A percentile compares a stretch with the other conserved stretches of the same genome.
phyloP scores from a whole-genome alignment of 1,140 invertebrate species.

The Onthophagus taurus region DNA sequence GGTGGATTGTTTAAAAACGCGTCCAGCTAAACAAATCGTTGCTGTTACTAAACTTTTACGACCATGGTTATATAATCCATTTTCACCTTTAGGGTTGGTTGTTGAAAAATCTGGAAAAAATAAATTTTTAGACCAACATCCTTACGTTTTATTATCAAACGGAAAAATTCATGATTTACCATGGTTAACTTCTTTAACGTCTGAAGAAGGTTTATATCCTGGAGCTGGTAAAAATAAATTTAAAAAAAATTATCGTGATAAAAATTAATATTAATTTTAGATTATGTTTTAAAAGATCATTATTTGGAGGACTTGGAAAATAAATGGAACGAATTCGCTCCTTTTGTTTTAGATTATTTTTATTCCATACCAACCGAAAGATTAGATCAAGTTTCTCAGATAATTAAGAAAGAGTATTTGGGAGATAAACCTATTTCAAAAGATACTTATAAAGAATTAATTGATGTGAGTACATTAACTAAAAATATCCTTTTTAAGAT shows the following conservation, averaged over 20 bases:
- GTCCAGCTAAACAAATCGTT: conserved; percentile 12
- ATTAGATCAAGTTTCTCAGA: conserved; percentile 36
- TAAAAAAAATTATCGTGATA: neutral
- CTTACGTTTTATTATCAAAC: conserved; percentile 38
- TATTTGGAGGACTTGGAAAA: conserved; percentile 42
- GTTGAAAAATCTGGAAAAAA: conserved; percentile 24
- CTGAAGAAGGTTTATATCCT: conserved; percentile 32
- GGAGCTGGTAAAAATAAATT: conserved; percentile 25
- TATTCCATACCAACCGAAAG: conserved; percentile 42
- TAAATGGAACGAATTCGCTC: conserved; percentile 46
- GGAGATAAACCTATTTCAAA: conserved; percentile 40
- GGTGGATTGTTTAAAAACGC: conserved; percentile 38
- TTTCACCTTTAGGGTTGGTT: conserved; percentile 16
- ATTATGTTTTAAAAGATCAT: conserved; percentile 39
- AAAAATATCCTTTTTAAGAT: conserved; percentile 17
- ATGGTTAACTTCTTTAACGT: conserved; percentile 26
- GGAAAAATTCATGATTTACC: conserved; percentile 34
- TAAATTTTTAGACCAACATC: conserved; percentile 44
- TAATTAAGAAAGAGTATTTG: conserved; percentile 49
- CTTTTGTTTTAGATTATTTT: conserved; percentile 53
- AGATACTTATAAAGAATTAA: conserved; percentile 36
- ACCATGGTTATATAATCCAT: conserved; percentile 33
- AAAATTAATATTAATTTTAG: conserved; percentile 28
- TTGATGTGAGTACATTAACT: conserved; percentile 30
- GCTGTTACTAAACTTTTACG: conserved; percentile 32